Evolutionary conservation across 2,797 vertebrate species (phyloP).

Genomic region (Pyrocephalus nanus): DNA sequence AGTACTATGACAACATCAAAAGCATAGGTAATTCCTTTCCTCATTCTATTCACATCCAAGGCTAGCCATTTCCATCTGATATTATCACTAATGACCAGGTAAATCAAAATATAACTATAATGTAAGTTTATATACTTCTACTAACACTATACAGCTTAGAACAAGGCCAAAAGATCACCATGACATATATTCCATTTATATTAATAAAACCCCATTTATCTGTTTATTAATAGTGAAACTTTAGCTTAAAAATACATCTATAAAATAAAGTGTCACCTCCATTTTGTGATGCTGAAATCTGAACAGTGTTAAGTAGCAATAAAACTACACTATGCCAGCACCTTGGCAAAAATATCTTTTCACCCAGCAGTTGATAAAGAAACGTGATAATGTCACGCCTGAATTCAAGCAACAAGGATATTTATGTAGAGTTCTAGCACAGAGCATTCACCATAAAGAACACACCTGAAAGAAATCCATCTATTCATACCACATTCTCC

Average conservation of each 20-base stretch:
- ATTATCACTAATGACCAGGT: background rate
- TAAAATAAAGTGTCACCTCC: background rate
- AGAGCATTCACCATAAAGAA: background rate
- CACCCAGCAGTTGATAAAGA: background rate
- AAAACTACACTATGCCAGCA: background rate
- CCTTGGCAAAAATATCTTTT: constrained; percentile 1
- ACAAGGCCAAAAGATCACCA: background rate
- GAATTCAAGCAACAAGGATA: constrained; percentile 18
- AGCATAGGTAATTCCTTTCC: background rate
- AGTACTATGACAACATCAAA: background rate
- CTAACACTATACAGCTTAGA: background rate
- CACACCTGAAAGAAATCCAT: background rate
- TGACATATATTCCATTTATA: background rate
- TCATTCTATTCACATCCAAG: background rate
- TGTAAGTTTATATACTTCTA: background rate
- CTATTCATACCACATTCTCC: background rate
- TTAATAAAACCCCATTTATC: background rate
- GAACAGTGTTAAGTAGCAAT: background rate
- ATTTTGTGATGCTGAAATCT: background rate
- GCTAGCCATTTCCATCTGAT: background rate
- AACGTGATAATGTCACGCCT: background rate
- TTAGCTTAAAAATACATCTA: background rate
- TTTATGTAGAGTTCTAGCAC: background rate
- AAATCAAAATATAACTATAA: background rate
- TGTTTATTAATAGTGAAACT: constrained; percentile 7